Evolutionary conservation across 1,140 invertebrate genomes (phyloP), one percentile per base, ranked within the genome.

Genomic region (Anoplolepis gracilipes): DNA sequence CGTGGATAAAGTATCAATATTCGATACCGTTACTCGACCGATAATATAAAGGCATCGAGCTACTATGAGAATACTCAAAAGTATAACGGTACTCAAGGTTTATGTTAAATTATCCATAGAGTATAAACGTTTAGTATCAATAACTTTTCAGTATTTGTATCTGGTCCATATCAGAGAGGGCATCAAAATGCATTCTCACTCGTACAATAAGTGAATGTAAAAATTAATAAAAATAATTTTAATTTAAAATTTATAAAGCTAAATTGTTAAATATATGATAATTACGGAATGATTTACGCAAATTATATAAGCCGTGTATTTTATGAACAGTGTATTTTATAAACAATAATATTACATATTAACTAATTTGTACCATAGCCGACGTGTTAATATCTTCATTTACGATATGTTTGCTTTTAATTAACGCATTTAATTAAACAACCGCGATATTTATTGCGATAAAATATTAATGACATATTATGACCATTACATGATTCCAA

Each of bases 401-500:
- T 28, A 16, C 25, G 8, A 61, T 25, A 39, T 82, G 8, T 82
- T 73, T 82, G 36, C 36, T 53, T 82, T 81, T 82, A 82, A 82
- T 82, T 82, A 82, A 73, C 36, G 53, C 36, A 46, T 73, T 82
- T 73, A 59, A 82, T 82, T 72, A 81, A 72, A 36, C 65, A 2
- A 28, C 25, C 53, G 33, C 36, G 36, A 72, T 72, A 42, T 81
- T 81, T 72, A 82, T 82, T 13, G 53, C 39, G 19, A 82, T 82
- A 82, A 72, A 73, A 73, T 82, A 73, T 73, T 82, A 62, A 79
- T 59, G 67, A 73, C 13, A 46, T 36, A 42, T 33, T 55, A 25
- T 36, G 67, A 82, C 11, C 59, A 42, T 81, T 81, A 59, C 25
- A 81, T 46, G 19, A 82, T 57, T 11, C 7, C 42, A 69, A 61